Conservation (phyloP, 2,113 vertebrate species). For the Otis tarda region DNA sequence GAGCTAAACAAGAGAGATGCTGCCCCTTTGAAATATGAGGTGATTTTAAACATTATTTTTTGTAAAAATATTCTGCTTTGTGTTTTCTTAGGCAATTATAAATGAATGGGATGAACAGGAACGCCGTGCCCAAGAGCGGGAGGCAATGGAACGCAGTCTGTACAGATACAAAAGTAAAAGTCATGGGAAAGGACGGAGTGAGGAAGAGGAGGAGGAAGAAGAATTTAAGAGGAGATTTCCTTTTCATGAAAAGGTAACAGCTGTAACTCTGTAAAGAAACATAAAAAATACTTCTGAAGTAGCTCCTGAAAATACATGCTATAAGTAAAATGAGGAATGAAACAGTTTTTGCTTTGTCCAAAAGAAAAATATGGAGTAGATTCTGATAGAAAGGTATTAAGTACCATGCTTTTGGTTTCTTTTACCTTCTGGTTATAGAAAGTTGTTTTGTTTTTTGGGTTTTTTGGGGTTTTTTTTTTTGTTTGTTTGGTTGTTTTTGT, state of each 20-base stretch:
- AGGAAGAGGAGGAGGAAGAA: slow-evolving; percentile 89
- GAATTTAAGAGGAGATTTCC: slow-evolving; percentile 89
- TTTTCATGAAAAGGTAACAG: slow-evolving; percentile 82
- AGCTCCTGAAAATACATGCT: background rate
- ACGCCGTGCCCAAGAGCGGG: slow-evolving; percentile 74
- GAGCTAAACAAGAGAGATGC: background rate
- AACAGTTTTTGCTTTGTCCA: background rate
- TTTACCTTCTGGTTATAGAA: background rate
- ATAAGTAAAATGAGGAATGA: background rate
- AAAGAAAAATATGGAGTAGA: background rate
- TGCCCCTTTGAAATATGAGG: background rate
- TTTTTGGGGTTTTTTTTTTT: too few species aligned
- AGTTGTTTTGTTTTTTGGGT: background rate
- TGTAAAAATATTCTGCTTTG: slow-evolving; percentile 24
- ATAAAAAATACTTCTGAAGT: background rate
- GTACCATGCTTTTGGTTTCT: background rate
- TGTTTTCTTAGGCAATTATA: slow-evolving; percentile 77
- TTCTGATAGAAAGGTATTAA: background rate
- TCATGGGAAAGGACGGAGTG: slow-evolving; percentile 77
- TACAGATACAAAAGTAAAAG: slow-evolving; percentile 82
- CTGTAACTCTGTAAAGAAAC: background rate
- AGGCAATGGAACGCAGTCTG: slow-evolving; percentile 82
- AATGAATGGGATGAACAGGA: slow-evolving; percentile 97
- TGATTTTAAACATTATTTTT: background rate
- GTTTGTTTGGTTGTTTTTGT: too few species aligned